Percentiles rank a stretch among this genome's conserved stretches.
These are phyloP conservation scores for Petrocephalus schoutedeni DNA, from an alignment of 2,797 vertebrate genomes.

Conservation along the genomic window DNA sequence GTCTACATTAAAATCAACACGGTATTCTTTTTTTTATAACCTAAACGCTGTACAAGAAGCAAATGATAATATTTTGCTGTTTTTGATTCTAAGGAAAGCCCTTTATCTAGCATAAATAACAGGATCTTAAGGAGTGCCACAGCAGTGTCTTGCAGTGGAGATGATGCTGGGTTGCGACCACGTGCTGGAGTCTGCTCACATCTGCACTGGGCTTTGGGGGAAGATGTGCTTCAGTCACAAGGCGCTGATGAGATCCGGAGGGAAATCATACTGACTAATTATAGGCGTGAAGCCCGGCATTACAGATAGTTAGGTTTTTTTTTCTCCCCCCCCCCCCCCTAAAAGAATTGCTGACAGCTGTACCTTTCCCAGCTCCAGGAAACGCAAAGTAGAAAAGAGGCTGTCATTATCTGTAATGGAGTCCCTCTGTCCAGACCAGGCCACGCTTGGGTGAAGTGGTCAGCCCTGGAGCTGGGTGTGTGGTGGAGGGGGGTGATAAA, in stretches of 20 bases:
- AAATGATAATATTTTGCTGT: neutral
- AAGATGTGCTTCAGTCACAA: neutral
- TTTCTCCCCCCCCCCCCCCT: neutral
- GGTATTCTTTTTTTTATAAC: neutral
- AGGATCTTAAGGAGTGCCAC: neutral
- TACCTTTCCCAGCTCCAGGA: neutral
- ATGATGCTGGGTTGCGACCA: neutral
- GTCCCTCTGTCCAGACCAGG: neutral
- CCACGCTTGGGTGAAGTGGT: slow-evolving; percentile 12
- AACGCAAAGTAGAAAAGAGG: slow-evolving; percentile 27
- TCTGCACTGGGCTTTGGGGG: neutral
- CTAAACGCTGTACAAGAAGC: neutral
- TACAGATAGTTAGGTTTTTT: neutral
- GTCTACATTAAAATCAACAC: neutral
- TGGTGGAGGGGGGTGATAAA: slow-evolving; percentile 14
- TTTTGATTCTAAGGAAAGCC: neutral
- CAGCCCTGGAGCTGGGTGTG: neutral
- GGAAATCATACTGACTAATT: neutral
- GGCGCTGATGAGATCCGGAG: slow-evolving; percentile 8
- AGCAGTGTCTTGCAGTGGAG: neutral
- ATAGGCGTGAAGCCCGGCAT: slow-evolving; percentile 1
- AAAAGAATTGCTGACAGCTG: slow-evolving; percentile 5
- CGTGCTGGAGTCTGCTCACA: neutral
- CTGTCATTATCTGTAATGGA: slow-evolving; percentile 31
- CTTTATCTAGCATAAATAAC: neutral